Conservation (phyloP, 2,113 vertebrate species). For the Chaetops frenatus region DNA sequence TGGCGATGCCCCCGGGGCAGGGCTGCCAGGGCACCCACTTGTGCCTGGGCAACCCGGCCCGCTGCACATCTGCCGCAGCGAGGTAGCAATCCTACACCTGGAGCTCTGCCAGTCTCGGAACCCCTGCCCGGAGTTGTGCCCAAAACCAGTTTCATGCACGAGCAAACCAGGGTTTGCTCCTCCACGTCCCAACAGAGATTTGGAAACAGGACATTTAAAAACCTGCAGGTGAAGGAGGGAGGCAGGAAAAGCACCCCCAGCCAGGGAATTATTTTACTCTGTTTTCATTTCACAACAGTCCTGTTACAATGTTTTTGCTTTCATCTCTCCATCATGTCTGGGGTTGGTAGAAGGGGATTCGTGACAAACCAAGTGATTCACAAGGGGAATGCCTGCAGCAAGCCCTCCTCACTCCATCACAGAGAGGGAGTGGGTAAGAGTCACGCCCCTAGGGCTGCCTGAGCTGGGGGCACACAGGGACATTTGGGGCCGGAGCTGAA, state of each 20-base stretch:
- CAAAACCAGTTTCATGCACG: rapidly evolving
- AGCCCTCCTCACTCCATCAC: neutral
- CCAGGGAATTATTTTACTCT: neutral
- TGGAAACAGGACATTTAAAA: neutral
- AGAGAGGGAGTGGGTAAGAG: rapidly evolving
- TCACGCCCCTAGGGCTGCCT: rapidly evolving
- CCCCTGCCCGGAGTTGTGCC: neutral
- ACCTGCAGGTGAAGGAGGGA: neutral
- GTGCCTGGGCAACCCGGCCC: neutral
- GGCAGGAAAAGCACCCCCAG: neutral
- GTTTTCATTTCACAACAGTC: neutral
- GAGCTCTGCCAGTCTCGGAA: neutral
- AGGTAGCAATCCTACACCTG: rapidly evolving
- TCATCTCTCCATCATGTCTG: rapidly evolving
- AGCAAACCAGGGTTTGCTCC: neutral
- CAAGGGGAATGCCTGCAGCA: neutral
- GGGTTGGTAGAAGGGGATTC: neutral
- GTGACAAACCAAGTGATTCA: rapidly evolving
- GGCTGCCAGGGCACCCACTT: neutral
- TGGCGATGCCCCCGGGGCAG: neutral
- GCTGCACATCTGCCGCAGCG: rapidly evolving
- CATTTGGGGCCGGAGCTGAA: too few relatives aligned
- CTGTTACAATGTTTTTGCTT: neutral
- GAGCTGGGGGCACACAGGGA: neutral
- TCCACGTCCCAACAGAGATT: neutral